Evolutionary conservation across 2,113 vertebrate species (phyloP).

Genomic region (Clarias batrachus): DNA sequence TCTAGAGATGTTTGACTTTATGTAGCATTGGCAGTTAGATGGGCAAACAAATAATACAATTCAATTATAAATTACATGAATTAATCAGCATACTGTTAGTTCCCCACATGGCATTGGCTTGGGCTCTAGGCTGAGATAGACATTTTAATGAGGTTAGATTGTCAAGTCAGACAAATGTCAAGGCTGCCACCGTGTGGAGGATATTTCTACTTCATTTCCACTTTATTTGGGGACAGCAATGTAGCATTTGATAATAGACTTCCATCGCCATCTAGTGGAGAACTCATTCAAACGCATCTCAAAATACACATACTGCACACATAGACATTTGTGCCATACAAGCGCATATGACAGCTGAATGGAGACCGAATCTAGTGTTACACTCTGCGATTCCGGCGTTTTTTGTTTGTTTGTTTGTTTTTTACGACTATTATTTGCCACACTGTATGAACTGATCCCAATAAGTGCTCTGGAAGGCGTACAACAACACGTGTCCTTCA

Average conservation of each 20-base stretch:
- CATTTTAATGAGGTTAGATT: not conserved
- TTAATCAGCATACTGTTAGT: slow-evolving; percentile 3
- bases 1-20: too few relatives aligned
- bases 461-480: not conserved
- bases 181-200: slow-evolving; percentile 46
- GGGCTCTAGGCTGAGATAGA: not conserved
- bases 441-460: not conserved
- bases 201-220: too few relatives aligned
- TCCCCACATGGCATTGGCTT: not conserved
- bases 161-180: not conserved
- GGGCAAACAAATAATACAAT: not conserved
- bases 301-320: not conserved
- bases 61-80: not conserved
- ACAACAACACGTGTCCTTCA: not conserved
- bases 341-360: not conserved
- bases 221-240: not conserved
- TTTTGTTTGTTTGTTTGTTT: not conserved
- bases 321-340: not conserved
- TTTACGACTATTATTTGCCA: not conserved
- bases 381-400: not conserved
- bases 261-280: slow-evolving; percentile 46
- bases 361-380: not conserved
- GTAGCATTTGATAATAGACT: not conserved
- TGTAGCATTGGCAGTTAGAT: not conserved
- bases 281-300: not conserved